Evolutionary conservation across 2,113 vertebrate species (phyloP).

Genomic region (Smithornis capensis): DNA sequence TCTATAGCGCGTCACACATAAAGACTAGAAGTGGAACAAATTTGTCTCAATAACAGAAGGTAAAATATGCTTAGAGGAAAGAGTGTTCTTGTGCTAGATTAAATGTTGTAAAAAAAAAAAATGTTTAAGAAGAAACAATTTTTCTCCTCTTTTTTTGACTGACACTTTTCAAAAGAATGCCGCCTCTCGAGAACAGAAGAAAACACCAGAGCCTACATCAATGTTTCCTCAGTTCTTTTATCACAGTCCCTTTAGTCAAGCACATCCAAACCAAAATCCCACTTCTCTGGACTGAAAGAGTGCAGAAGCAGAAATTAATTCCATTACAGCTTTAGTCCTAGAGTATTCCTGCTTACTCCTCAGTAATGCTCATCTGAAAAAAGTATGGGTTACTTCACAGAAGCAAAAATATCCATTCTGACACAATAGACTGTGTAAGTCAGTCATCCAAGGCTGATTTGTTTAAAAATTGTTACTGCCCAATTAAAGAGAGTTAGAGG

Average conservation of each 20-base stretch:
- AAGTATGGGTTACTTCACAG: not conserved
- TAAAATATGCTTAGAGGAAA: not conserved
- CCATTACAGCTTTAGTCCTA: not conserved
- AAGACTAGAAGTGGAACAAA: not conserved
- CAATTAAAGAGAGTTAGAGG: not conserved
- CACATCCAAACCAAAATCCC: not conserved
- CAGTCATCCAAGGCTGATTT: not conserved
- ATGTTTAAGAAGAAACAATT: not conserved
- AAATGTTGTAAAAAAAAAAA: not conserved
- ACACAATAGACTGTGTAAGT: not conserved
- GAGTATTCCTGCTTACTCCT: not conserved
- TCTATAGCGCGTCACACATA: not conserved
- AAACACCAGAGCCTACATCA: not conserved
- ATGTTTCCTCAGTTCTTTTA: not conserved
- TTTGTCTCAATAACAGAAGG: not conserved
- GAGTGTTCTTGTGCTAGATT: fast-evolving
- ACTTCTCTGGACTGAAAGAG: not conserved
- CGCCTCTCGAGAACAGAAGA: not conserved
- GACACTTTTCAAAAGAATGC: not conserved
- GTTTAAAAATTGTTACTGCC: not conserved
- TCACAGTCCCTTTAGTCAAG: not conserved
- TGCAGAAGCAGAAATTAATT: not conserved
- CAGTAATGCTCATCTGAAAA: not conserved
- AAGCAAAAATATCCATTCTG: not conserved
- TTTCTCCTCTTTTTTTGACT: not conserved